Evolutionary conservation across 2,888 invertebrate species (phyloP), one percentile per base, ranked within the genome.

Genomic region (Amblyteles armatorius): DNA sequence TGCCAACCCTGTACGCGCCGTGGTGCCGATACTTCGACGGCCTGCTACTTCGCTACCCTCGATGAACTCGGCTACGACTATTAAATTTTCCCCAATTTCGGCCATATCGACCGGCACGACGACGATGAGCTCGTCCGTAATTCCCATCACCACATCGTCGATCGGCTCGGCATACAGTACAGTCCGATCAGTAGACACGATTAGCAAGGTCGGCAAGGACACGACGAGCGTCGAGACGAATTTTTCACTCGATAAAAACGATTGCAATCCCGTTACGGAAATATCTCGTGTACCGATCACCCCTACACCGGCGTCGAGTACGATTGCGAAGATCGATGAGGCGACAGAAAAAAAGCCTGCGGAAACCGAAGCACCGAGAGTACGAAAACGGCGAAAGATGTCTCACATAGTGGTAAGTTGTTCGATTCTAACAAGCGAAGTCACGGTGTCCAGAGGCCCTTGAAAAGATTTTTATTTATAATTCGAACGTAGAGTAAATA

Each of bases 311-410:
- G 13, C 26, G 2, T 3, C 55, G 5, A 44, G 11, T 19, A 63
- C 36, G 50, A 69, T 40, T 13, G 52, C n/a, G 13, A 71, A 50
- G 26, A 13, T 4, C 19, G 7, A 48, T 11, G 44, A 65, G 13
- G 67, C 77, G 9, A 77, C 60, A 22, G 74, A 74, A 11, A 65
- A 67, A 19, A 84, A 68, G 72, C 29, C 77, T 7, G 36, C 29
- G 16, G 52, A 44, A n/a, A 22, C 67, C n/a, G 82, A 87, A 72
- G 26, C 69, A 63, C 69, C 86, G 69, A 67, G 83, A 60, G 57
- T 79, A 44, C 78, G 87, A 50, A 88, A 88, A 69, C 83, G 87
- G 9, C 80, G 87, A n/a, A 88, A 88, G 69, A 87, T 86, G 82
- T 88, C 87, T 11, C 88, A 87, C 29, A 86, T 83, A 6, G 84